Base-by-base conservation (phyloP, 2,113 vertebrate genomes). In the Dinomys branickii region DNA sequence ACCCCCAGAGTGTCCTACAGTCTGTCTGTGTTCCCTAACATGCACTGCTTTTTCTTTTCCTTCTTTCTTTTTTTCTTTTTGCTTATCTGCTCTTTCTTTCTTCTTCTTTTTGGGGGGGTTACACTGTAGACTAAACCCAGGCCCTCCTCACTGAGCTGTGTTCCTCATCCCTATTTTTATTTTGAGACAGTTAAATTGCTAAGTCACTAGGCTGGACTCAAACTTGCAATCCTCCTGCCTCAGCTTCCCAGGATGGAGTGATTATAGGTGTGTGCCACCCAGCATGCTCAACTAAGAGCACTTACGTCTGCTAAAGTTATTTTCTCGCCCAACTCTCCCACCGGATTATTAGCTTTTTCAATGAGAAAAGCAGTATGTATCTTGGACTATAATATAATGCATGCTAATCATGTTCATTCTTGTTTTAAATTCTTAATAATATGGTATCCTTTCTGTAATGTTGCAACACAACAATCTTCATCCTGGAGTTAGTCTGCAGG, bases 401-500 rank as follows among this genome's bases (percentile, higher is more conserved):
- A 96, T 75, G 22, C 26, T 59, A 84, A 50, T 83, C 10, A 2
- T 50, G 50, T 82, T 89, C 58, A 86, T 67, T 59, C 35, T 89
- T 88, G 88, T 73, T 95, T 96, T 65, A 78, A 80, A 77, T 26
- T 65, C 71, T 38, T 75, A 86, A 59, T 24, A 47, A 8, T 10
- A 38, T 1, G 13, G 82, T 5, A 13, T 16, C 6, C n/a, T 93
- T 94, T 67, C 47, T 77, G 38, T 35, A 30, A 22, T 41, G 13
- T 19, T 61, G 26, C 67, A 13, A 22, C 26, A 44, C 35, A 81
- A 81, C 88, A 26, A 7, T 28, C 30, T 86, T 89, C 52, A 19
- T 30, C 56, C 59, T 47, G 19, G 35, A 85, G 78, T 71, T 30
- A 54, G 38, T 58, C 56, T 61, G 58, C 56, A 75, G 54, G 8